Base-by-base conservation (phyloP, 1,140 invertebrate species). In the Leptoteleia sp. region DNA sequence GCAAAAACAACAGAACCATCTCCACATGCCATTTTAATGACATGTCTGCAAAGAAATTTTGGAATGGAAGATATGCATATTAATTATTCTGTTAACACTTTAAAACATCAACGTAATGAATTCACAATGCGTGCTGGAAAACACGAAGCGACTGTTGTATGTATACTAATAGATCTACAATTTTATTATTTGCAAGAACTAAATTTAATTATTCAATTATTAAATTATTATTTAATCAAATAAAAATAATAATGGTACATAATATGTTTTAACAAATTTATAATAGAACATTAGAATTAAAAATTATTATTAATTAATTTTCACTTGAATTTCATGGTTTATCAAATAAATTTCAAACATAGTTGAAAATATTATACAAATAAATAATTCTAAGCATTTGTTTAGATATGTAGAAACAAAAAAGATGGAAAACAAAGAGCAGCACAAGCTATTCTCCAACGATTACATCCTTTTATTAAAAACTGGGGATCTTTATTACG, bases 391-490 rank as follows among this genome's bases (percentile, higher is more conserved):
- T n/a, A n/a, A n/a, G n/a, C n/a, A n/a, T n/a, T n/a, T n/a, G n/a
- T 76, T 9, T 9, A 88, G 81, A 85, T 93, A 5, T 98, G 97
- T 87, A 96, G 97, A 83, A 99, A 99, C 89, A 99, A 99, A 89
- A 93, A 96, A 81, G 97, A 98, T 82, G 98, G 97, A n/a, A 99
- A 99, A 88, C 98, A 99, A 85, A 90, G 95, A 80, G 97, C 97
- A 7, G 96, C 97, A 9, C 98, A 99, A 89, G 93, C 95, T n/a
- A 97, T 99, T 77, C 87, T 99, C 22, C 95, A 98, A 88, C 92
- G 92, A 79, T 88, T 98, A 17, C 97, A 98, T 91, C 96, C 97
- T 0, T 96, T 99, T 84, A 95, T 99, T 31, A 93, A 92, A 7
- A 97, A 94, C n/a, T 99, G 97, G 96, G 97, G 97, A 31, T 97